Evolutionary conservation across 2,113 vertebrate species (phyloP).

Genomic region (Gymnogyps californianus): DNA sequence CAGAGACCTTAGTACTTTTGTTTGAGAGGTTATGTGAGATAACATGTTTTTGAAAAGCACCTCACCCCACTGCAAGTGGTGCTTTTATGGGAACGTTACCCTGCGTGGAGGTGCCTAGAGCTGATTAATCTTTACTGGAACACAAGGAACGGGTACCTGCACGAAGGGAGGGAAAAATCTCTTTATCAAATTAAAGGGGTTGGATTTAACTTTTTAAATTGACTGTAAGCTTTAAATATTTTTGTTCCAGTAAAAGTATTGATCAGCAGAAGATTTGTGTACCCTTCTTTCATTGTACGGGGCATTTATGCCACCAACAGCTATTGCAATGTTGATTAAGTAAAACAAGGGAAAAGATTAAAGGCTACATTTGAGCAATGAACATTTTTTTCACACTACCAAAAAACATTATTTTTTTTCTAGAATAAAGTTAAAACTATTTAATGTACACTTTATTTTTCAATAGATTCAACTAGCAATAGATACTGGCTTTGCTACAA

Average conservation of each 20-base stretch:
- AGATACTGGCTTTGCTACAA: not conserved
- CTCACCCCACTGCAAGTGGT: not conserved
- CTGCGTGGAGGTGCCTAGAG: not conserved
- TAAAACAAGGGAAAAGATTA: not conserved
- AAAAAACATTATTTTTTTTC: not conserved
- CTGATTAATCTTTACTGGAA: slow-evolving; percentile 34
- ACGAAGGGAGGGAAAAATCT: not conserved
- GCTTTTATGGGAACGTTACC: not conserved
- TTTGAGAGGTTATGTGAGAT: not conserved
- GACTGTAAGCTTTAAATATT: slow-evolving; percentile 25
- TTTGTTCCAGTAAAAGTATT: slow-evolving; percentile 59
- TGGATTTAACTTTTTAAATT: slow-evolving; percentile 32
- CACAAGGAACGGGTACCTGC: not conserved
- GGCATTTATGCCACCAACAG: not conserved
- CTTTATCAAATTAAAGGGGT: slow-evolving; percentile 46
- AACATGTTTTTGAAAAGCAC: not conserved
- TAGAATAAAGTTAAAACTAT: not conserved
- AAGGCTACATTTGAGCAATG: not conserved
- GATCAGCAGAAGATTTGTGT: slow-evolving; percentile 36
- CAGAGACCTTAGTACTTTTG: not conserved
- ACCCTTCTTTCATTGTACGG: not conserved
- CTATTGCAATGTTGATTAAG: not conserved
- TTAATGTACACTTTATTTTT: not conserved
- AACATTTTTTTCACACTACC: not conserved
- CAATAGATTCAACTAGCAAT: not conserved